Conservation (phyloP, 2,113 vertebrate species). For the Austrofundulus limnaeus region DNA sequence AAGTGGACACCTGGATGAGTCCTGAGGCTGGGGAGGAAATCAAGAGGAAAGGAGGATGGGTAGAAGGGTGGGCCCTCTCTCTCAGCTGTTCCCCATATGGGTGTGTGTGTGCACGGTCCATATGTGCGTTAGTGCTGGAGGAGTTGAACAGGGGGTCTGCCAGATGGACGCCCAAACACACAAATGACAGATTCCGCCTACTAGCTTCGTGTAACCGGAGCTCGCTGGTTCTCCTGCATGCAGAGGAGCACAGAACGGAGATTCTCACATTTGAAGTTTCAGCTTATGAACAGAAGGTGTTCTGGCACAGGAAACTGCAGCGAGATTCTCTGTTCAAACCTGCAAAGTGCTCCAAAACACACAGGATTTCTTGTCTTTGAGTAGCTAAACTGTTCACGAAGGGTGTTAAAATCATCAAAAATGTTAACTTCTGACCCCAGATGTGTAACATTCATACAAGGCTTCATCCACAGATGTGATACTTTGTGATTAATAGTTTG, state of each 20-base stretch:
- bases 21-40: constrained; percentile 56
- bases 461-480: not conserved
- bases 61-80: constrained; percentile 49
- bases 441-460: not conserved
- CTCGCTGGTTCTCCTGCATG: constrained; percentile 32
- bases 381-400: constrained; percentile 6
- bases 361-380: not conserved
- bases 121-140: constrained; percentile 75
- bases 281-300: constrained; percentile 21
- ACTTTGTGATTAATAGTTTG: too few species aligned
- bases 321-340: not conserved
- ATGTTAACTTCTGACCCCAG: too few species aligned
- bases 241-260: constrained; percentile 2
- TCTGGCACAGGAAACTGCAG: constrained; percentile 13
- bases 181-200: constrained; percentile 65
- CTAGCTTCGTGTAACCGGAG: constrained; percentile 59
- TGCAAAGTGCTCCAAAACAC: constrained; percentile 1
- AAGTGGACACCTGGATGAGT: constrained; percentile 73
- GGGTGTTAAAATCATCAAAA: not conserved
- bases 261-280: constrained; percentile 33
- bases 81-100: constrained; percentile 69
- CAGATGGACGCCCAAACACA: constrained; percentile 69
- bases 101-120: constrained; percentile 56
- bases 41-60: constrained; percentile 39
- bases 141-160: constrained; percentile 70